phyloP scores from a whole-genome alignment of 1,140 invertebrate genomes.

The Telenomus remus region DNA sequence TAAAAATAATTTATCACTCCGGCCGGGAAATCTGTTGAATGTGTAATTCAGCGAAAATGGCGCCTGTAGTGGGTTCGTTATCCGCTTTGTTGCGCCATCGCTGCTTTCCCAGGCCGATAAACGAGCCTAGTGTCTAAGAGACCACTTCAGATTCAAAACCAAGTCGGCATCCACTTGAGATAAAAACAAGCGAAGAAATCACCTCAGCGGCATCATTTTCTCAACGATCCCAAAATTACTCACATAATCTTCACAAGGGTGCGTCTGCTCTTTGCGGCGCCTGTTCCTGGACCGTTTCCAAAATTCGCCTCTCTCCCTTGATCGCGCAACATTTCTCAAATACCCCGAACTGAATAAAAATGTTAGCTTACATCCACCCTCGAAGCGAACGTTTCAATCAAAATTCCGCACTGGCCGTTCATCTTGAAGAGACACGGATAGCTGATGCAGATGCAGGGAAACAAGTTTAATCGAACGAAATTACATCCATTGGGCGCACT shows the following conservation, averaged over 20 bases:
- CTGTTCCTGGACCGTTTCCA: too few species aligned
- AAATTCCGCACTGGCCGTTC: not conserved
- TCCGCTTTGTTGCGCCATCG: slow-evolving; percentile 1
- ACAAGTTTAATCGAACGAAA: slow-evolving; percentile 3
- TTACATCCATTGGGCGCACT: not conserved
- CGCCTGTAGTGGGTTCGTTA: not conserved
- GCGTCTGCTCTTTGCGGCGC: too few species aligned
- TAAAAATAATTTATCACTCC: slow-evolving; percentile 41
- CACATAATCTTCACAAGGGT: slow-evolving; percentile 5
- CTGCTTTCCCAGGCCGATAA: slow-evolving; percentile 26
- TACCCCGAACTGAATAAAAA: too few species aligned
- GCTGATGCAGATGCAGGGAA: not conserved
- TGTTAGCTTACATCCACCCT: too few species aligned
- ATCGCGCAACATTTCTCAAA: too few species aligned
- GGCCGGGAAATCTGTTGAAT: slow-evolving; percentile 45
- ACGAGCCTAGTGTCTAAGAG: slow-evolving; percentile 14
- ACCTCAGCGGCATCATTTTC: slow-evolving; percentile 1
- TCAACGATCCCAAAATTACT: not conserved
- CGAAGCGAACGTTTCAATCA: not conserved
- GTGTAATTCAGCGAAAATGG: slow-evolving; percentile 42
- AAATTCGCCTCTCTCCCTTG: too few species aligned
- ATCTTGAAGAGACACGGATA: not conserved
- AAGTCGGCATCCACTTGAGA: slow-evolving; percentile 19
- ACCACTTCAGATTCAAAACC: not conserved
- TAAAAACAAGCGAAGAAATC: slow-evolving; percentile 21